Evolutionary conservation across 92 coral and sea anemone genomes (phyloP).

Genomic region (Zoanthus sociatus): DNA sequence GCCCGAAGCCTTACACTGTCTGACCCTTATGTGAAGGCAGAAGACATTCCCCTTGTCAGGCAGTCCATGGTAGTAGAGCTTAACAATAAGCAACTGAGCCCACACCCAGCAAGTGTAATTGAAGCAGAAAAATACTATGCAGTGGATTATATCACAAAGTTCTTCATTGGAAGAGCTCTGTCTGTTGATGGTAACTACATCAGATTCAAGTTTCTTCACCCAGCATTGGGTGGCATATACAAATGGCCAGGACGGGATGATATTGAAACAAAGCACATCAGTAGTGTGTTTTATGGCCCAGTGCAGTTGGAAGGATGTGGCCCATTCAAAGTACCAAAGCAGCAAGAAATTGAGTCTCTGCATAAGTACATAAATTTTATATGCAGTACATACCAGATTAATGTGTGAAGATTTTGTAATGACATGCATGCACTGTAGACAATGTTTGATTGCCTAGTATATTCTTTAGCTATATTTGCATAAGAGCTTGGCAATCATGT

Average conservation of each 20-base stretch:
- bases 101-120: constrained; percentile 32
- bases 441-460: too few relatives aligned
- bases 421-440: too few relatives aligned
- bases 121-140: constrained; percentile 46
- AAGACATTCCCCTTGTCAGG: constrained; percentile 26
- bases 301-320: too few relatives aligned
- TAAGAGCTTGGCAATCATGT: too few relatives aligned
- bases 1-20: constrained; percentile 26
- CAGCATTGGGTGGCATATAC: background rate
- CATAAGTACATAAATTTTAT: too few relatives aligned
- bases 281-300: constrained; percentile 53
- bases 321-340: too few relatives aligned
- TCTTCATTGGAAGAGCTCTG: constrained; percentile 48
- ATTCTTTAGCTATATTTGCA: too few relatives aligned
- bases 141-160: constrained; percentile 38
- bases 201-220: constrained; percentile 38
- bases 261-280: constrained; percentile 18
- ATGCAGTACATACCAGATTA: too few relatives aligned
- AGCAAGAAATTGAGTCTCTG: too few relatives aligned
- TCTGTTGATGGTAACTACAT: constrained; percentile 10
- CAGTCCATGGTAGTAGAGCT: constrained; percentile 41
- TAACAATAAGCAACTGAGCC: constrained; percentile 34
- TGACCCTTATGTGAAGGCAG: constrained; percentile 15
- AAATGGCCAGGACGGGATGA: constrained; percentile 43
- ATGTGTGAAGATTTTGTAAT: too few relatives aligned